Evolutionary conservation across 1,140 invertebrate genomes (phyloP).

Genomic region (Harlomillsia oculata): DNA sequence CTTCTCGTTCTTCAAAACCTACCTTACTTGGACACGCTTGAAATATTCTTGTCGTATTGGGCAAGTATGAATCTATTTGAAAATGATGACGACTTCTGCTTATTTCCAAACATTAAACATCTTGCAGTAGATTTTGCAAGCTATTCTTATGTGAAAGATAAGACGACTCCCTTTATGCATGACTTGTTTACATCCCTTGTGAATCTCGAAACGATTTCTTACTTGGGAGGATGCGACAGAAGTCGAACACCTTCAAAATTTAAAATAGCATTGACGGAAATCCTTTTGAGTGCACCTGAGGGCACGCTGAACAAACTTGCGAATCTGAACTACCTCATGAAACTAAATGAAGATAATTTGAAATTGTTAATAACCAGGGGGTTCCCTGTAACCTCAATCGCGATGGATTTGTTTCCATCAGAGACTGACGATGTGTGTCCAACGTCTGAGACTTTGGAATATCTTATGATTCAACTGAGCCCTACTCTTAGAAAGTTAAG

Average conservation of each 20-base stretch:
- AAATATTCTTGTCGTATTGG: neutral
- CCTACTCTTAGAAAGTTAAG: neutral
- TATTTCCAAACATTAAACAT: neutral
- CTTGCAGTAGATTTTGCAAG: neutral
- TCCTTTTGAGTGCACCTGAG: neutral
- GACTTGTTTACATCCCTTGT: neutral
- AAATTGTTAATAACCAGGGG: neutral
- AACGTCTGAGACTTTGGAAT: neutral
- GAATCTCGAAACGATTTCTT: neutral
- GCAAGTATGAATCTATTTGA: neutral
- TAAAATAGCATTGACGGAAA: neutral
- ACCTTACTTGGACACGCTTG: neutral
- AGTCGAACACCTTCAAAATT: conserved; percentile 5
- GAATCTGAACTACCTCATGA: conserved; percentile 2
- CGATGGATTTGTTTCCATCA: neutral
- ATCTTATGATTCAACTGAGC: neutral
- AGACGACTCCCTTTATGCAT: neutral
- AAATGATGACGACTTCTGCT: neutral
- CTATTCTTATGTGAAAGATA: neutral
- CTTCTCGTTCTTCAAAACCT: neutral
- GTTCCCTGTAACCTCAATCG: neutral
- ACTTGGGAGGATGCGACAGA: neutral
- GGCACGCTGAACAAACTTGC: neutral
- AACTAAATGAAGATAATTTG: neutral
- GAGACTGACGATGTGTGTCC: conserved; percentile 1